Conservation (phyloP, 1,140 invertebrate genomes). For the Wasmannia auropunctata region DNA sequence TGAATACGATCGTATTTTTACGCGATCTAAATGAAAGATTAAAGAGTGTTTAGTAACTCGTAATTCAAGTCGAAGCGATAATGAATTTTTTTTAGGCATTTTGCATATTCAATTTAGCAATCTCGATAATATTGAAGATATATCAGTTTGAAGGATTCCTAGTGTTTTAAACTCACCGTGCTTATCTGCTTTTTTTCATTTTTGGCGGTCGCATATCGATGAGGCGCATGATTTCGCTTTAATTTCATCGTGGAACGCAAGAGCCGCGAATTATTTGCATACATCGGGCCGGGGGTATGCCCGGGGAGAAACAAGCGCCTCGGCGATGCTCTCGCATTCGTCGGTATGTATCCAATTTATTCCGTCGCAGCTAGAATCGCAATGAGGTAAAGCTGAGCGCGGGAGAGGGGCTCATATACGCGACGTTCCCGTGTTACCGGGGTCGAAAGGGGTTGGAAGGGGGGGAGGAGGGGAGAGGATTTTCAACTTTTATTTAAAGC, state of each 20-base stretch:
- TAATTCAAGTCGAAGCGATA: not conserved
- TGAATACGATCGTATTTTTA: not conserved
- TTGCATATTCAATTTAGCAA: not conserved
- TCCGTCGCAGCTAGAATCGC: slow-evolving; percentile 3
- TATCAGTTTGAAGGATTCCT: not conserved
- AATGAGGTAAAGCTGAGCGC: not conserved
- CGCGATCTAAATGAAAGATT: not conserved
- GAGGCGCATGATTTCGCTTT: not conserved
- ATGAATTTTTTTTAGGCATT: not conserved
- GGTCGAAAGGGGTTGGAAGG: no score
- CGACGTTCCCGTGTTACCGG: not conserved
- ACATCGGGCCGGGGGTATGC: not conserved
- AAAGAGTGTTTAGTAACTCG: not conserved
- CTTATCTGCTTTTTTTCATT: not conserved
- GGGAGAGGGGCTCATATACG: not conserved
- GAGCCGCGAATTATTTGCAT: not conserved
- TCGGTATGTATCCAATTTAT: slow-evolving; percentile 40
- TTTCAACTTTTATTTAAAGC: slow-evolving; percentile 54
- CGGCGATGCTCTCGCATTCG: not conserved
- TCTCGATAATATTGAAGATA: not conserved
- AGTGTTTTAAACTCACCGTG: not conserved
- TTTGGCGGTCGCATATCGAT: not conserved
- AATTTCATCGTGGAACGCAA: not conserved
- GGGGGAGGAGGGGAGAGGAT: no score
- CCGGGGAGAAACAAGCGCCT: slow-evolving; percentile 9